Conservation (phyloP, 2,888 invertebrate genomes). For the Calliopum simillimum region DNA sequence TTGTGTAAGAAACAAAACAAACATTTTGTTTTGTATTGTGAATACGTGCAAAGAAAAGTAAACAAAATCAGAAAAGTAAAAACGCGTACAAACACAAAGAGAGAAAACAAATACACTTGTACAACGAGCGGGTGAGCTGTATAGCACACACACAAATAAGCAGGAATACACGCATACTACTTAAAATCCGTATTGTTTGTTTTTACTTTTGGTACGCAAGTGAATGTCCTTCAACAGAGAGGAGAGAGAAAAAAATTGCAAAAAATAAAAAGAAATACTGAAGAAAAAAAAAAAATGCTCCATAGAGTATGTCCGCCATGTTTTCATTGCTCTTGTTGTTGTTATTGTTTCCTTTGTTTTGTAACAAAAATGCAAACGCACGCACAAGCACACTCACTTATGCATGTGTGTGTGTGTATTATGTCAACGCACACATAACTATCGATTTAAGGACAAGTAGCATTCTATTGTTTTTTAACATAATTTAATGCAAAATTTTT, state of each 20-base stretch:
- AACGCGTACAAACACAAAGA: too few relatives aligned
- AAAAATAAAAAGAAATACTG: too few relatives aligned
- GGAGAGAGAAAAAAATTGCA: background rate
- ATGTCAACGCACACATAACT: background rate
- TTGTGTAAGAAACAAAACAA: too few relatives aligned
- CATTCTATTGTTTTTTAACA: constrained; percentile 26
- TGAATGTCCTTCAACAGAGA: constrained; percentile 7
- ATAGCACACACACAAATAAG: background rate
- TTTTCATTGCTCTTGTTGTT: background rate
- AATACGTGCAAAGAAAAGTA: too few relatives aligned
- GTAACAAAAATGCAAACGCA: background rate
- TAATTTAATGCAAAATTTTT: constrained; percentile 52
- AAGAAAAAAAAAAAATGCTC: too few relatives aligned
- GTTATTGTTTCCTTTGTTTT: background rate
- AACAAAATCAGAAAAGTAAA: too few relatives aligned
- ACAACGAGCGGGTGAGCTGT: background rate
- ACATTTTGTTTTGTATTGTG: too few relatives aligned
- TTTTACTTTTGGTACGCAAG: constrained; percentile 6
- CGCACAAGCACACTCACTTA: background rate
- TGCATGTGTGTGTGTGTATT: background rate
- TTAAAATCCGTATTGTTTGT: background rate
- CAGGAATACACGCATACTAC: background rate
- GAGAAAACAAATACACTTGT: background rate
- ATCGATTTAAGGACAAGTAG: constrained; percentile 6
- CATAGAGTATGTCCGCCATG: background rate